Percentiles rank a stretch among this genome's conserved stretches.
These are phyloP conservation scores for Platycheirus albimanus DNA, from an alignment of 2,888 invertebrate genomes.

Conservation along the genomic window DNA sequence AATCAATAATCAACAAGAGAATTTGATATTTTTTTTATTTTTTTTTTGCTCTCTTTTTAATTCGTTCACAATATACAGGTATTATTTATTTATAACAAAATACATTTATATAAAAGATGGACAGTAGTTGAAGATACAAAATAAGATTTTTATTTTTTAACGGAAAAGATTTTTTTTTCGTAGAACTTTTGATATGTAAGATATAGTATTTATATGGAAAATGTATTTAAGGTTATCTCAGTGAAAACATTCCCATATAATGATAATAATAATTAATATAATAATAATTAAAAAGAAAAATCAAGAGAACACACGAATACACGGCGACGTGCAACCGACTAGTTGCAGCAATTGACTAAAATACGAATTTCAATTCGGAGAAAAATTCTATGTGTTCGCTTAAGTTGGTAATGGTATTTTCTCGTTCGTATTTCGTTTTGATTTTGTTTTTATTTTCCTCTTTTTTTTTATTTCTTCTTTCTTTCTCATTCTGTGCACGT, in stretches of 20 bases:
- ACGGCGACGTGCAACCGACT: slow-evolving; percentile 63
- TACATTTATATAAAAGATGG: slow-evolving; percentile 46
- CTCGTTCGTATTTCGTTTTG: slow-evolving; percentile 47
- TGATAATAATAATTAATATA: slow-evolving; percentile 34
- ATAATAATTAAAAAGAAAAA: slow-evolving; percentile 57
- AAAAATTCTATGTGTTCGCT: slow-evolving; percentile 55
- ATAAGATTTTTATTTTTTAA: neutral
- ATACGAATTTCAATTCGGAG: slow-evolving; percentile 57
- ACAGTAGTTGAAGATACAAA: slow-evolving; percentile 27
- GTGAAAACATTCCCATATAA: slow-evolving; percentile 47
- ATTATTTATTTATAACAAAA: slow-evolving; percentile 24
- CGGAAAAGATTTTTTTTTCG: neutral
- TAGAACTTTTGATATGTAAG: no score
- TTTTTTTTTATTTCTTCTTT: slow-evolving; percentile 51
- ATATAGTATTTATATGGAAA: no score
- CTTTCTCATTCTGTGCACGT: slow-evolving; percentile 22
- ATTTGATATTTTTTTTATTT: slow-evolving; percentile 21
- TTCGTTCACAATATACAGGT: slow-evolving; percentile 49
- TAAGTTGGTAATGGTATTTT: slow-evolving; percentile 44
- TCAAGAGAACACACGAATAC: slow-evolving; percentile 56
- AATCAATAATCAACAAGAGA: slow-evolving; percentile 65
- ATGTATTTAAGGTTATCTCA: slow-evolving; percentile 41
- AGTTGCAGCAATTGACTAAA: slow-evolving; percentile 71
- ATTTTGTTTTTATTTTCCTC: slow-evolving; percentile 55
- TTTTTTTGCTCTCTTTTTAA: slow-evolving; percentile 35